Evolutionary conservation across 2,888 invertebrate species (phyloP).

Genomic region (Biston stratarius): DNA sequence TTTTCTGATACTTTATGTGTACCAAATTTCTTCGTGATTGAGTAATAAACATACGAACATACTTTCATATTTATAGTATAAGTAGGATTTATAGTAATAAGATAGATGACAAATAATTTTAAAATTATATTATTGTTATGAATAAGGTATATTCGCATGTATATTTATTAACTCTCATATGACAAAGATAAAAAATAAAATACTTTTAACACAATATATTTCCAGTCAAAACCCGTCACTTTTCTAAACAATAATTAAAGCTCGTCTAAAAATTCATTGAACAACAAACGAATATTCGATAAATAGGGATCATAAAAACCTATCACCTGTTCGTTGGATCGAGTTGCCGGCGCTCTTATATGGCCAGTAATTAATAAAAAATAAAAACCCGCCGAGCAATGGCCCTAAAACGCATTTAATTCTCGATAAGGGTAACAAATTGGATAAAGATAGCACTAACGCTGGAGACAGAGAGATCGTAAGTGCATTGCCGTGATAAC

Average conservation of each 20-base stretch:
- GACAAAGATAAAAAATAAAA: background rate
- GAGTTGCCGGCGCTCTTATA: slow-evolving; percentile 64
- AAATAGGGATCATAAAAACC: slow-evolving; percentile 76
- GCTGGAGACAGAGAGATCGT: slow-evolving; percentile 83
- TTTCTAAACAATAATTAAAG: slow-evolving; percentile 50
- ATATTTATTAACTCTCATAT: no score
- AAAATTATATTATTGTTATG: no score
- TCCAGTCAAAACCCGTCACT: background rate
- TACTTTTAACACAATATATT: background rate
- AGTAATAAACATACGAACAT: no score
- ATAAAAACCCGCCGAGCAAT: slow-evolving; percentile 71
- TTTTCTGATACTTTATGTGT: no score
- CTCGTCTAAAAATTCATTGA: slow-evolving; percentile 61
- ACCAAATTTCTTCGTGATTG: no score
- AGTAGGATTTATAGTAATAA: no score
- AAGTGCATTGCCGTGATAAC: slow-evolving; percentile 85
- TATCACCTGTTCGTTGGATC: slow-evolving; percentile 73
- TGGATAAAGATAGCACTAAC: slow-evolving; percentile 83
- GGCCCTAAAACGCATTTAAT: slow-evolving; percentile 85
- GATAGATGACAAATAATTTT: no score
- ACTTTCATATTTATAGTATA: no score
- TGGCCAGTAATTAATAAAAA: slow-evolving; percentile 81
- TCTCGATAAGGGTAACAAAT: slow-evolving; percentile 86
- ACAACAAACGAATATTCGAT: slow-evolving; percentile 76
- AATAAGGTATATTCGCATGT: no score